phyloP scores from a whole-genome alignment of 1,140 invertebrate species.

The Drosophila ohnishii region DNA sequence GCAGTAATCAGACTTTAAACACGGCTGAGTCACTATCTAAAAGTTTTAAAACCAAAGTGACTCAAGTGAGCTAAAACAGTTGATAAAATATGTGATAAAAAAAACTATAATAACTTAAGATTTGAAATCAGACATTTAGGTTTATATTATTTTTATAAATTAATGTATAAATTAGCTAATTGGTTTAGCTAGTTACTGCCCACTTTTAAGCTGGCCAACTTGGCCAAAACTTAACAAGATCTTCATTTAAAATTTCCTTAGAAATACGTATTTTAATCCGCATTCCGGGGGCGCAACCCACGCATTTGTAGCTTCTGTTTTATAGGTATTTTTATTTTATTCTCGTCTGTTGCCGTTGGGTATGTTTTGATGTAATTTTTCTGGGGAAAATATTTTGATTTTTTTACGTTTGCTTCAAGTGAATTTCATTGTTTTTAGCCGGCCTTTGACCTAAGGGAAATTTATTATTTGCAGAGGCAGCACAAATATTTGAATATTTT shows the following conservation, averaged over 20 bases:
- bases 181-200: no score
- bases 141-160: no score
- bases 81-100: background rate
- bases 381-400: constrained; percentile 27
- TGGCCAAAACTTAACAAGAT: background rate
- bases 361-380: constrained; percentile 45
- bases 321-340: constrained; percentile 15
- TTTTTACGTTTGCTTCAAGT: background rate
- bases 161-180: background rate
- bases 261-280: constrained; percentile 2
- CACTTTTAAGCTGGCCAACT: background rate
- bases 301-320: constrained; percentile 5
- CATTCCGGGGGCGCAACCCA: background rate
- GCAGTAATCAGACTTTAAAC: constrained; percentile 10
- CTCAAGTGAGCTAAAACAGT: background rate
- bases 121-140: background rate
- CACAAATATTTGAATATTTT: constrained; percentile 15
- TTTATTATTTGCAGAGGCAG: constrained; percentile 18
- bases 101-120: background rate
- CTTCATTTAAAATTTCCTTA: constrained; percentile 1
- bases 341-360: constrained; percentile 13
- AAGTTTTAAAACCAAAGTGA: constrained; percentile 3
- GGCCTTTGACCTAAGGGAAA: constrained; percentile 5
- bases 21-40: constrained; percentile 1
- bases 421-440: constrained; percentile 23